phyloP scores from a whole-genome alignment of 1,140 invertebrate genomes.

The Lutraria rhynchaena region DNA sequence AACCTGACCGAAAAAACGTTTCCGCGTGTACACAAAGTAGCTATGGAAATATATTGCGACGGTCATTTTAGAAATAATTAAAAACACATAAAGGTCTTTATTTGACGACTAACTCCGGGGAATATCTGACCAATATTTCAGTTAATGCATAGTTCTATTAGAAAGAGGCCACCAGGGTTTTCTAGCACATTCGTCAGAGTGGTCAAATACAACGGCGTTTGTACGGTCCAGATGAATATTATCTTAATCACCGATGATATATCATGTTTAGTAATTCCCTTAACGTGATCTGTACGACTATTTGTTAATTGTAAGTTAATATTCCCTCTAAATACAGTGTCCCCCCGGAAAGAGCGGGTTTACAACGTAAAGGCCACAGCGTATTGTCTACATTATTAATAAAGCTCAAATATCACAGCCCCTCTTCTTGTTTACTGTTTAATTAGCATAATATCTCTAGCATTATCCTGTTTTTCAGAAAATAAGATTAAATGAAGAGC shows the following conservation, averaged over 20 bases:
- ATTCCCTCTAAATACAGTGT: constrained; percentile 31
- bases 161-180: too few species aligned
- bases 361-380: constrained; percentile 32
- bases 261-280: constrained; percentile 25
- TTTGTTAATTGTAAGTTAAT: constrained; percentile 50
- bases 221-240: constrained; percentile 4
- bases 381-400: constrained; percentile 28
- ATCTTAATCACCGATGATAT: constrained; percentile 41
- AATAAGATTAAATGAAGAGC: constrained; percentile 54
- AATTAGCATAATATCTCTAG: constrained; percentile 54
- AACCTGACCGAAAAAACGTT: too few species aligned
- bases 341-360: constrained; percentile 9
- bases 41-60: too few species aligned
- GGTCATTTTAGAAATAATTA: too few species aligned
- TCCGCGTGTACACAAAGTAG: too few species aligned
- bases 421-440: constrained; percentile 50
- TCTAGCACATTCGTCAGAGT: not conserved
- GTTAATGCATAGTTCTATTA: too few species aligned
- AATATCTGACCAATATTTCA: too few species aligned
- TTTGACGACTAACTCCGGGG: too few species aligned
- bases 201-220: not conserved
- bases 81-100: too few species aligned
- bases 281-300: constrained; percentile 13
- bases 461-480: constrained; percentile 33
- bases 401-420: constrained; percentile 54